phyloP scores from a whole-genome alignment of 2,113 vertebrate genomes.

The Pycnonotus jocosus region DNA sequence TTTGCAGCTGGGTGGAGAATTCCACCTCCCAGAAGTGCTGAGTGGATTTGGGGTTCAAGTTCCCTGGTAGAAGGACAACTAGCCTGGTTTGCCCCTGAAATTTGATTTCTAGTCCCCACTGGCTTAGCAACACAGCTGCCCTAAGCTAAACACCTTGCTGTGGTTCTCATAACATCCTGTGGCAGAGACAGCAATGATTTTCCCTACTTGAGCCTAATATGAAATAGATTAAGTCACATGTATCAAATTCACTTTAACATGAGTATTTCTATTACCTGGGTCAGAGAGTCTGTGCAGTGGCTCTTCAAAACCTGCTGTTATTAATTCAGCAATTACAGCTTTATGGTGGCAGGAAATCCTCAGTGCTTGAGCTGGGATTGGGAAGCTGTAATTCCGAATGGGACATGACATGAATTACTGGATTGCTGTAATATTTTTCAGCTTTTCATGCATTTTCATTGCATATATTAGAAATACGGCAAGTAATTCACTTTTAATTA shows the following conservation, averaged over 20 bases:
- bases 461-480: slow-evolving; percentile 37
- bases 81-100: background rate
- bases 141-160: background rate
- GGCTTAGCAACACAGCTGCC: background rate
- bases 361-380: background rate
- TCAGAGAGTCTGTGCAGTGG: slow-evolving; percentile 12
- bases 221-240: slow-evolving; percentile 10
- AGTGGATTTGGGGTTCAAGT: background rate
- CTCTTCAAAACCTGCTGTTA: background rate
- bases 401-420: slow-evolving; percentile 58
- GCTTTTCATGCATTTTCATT: slow-evolving; percentile 21
- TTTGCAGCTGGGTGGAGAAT: background rate
- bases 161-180: background rate
- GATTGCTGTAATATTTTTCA: slow-evolving; percentile 46
- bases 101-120: background rate
- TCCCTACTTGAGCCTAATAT: background rate
- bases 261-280: slow-evolving; percentile 41
- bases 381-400: slow-evolving; percentile 55
- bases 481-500: slow-evolving; percentile 57
- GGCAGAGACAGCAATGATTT: background rate
- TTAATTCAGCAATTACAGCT: slow-evolving; percentile 61
- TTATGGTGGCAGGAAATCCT: slow-evolving; percentile 24
- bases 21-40: background rate
- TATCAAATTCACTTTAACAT: slow-evolving; percentile 31
- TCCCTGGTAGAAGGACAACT: background rate